phyloP scores from a whole-genome alignment of 2,797 vertebrate species.

The Alectoris magna region DNA sequence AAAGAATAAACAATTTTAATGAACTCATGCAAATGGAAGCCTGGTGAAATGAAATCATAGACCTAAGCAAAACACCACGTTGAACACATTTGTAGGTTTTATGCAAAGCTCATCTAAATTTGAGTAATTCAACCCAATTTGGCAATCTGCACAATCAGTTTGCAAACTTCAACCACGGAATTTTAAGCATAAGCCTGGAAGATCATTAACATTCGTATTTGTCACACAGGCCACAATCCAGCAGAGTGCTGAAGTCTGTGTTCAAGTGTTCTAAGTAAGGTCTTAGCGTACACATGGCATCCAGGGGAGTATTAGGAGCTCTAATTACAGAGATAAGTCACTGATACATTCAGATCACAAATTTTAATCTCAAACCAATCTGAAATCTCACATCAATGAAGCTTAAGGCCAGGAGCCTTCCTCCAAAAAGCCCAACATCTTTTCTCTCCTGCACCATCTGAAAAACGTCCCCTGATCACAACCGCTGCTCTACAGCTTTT shows the following conservation, averaged over 20 bases:
- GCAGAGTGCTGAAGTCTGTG: conserved; percentile 27
- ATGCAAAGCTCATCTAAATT: conserved; percentile 73
- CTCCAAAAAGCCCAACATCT: background rate
- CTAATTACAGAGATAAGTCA: conserved; percentile 17
- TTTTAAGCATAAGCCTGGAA: conserved; percentile 65
- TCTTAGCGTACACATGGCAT: background rate
- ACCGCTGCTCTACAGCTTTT: background rate
- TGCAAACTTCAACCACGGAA: conserved; percentile 71
- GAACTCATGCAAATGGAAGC: conserved; percentile 66
- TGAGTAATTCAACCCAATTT: conserved; percentile 72
- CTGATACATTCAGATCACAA: background rate
- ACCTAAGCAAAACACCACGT: conserved; percentile 63
- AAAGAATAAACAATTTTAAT: conserved; percentile 59
- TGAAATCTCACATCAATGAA: background rate
- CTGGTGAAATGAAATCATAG: conserved; percentile 66
- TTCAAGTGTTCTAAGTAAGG: conserved; percentile 25
- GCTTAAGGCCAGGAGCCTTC: background rate
- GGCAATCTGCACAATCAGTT: conserved; percentile 71
- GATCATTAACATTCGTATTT: conserved; percentile 68
- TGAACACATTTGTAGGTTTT: conserved; percentile 70
- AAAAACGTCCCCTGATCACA: background rate
- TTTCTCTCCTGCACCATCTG: background rate
- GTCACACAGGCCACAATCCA: conserved; percentile 4
- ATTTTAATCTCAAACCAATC: background rate
- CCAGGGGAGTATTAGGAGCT: background rate